A percentile compares a stretch with the other conserved stretches of the same genome.
phyloP scores from a whole-genome alignment of 2,113 vertebrate species.

The Sinosuthora webbiana region DNA sequence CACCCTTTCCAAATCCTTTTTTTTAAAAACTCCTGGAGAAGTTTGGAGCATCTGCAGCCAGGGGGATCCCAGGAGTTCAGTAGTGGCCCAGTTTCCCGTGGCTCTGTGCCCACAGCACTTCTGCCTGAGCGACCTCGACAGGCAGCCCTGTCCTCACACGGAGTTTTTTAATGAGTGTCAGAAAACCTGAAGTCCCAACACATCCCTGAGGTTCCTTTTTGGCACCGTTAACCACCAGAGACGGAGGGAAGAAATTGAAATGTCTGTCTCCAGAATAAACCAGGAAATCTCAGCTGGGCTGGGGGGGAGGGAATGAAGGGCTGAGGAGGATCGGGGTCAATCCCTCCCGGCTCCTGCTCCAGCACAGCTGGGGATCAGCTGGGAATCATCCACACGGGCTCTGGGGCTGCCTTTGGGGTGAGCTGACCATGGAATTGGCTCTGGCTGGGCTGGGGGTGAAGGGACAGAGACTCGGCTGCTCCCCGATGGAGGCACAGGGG shows the following conservation, averaged over 20 bases:
- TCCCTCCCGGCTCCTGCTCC: background rate
- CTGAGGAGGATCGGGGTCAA: background rate
- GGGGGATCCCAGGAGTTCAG: background rate
- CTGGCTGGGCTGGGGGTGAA: background rate
- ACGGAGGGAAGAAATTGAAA: background rate
- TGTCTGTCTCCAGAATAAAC: background rate
- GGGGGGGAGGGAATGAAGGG: background rate
- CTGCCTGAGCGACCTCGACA: constrained; percentile 40
- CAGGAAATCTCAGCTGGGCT: background rate
- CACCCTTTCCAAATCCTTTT: background rate
- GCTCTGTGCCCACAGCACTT: constrained; percentile 28
- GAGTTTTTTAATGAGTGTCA: constrained; percentile 16
- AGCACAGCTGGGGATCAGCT: background rate
- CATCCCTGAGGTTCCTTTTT: background rate
- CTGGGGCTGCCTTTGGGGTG: background rate
- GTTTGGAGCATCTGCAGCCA: background rate
- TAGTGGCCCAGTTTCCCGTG: background rate
- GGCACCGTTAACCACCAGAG: background rate
- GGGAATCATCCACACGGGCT: background rate
- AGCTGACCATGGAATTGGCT: background rate
- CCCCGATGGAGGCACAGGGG: background rate
- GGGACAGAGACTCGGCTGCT: background rate
- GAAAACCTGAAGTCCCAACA: background rate
- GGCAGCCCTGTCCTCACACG: background rate
- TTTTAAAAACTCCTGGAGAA: background rate